phyloP scores from a whole-genome alignment of 2,113 vertebrate genomes.

The Opisthocomus hoazin region DNA sequence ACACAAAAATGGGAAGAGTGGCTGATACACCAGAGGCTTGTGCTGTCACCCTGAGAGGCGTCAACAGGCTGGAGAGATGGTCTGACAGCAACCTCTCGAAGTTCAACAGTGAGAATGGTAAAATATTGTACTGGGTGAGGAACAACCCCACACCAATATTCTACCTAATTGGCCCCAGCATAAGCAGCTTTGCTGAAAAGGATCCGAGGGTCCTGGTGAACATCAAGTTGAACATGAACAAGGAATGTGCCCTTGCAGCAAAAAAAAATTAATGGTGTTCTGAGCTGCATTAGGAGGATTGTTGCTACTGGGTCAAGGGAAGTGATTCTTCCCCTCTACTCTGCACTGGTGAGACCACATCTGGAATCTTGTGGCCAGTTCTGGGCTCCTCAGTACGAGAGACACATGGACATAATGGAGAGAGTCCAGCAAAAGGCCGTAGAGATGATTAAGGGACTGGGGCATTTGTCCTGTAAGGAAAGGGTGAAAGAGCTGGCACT shows the following conservation, averaged over 20 bases:
- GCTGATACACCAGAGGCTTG: background rate
- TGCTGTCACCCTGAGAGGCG: background rate
- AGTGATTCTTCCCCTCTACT: background rate
- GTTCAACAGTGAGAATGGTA: background rate
- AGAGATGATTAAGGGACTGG: background rate
- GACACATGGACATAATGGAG: background rate
- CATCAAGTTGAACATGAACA: background rate
- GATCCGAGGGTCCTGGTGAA: background rate
- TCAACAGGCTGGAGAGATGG: background rate
- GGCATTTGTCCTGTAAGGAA: background rate
- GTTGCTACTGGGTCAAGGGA: background rate
- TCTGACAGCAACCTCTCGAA: background rate
- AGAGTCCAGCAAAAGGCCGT: background rate
- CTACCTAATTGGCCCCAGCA: background rate
- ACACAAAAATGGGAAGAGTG: background rate
- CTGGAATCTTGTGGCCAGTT: background rate
- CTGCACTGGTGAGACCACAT: background rate
- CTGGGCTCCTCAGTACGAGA: background rate
- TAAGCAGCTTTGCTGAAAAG: background rate
- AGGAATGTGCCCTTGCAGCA: background rate
- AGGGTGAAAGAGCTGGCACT: too few species aligned
- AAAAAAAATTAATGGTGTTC: background rate
- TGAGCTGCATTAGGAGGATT: background rate
- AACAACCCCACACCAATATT: background rate
- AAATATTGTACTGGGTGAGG: background rate